These are phyloP conservation scores for Atrichornis clamosus DNA, from an alignment of 2,113 vertebrate species.

Conservation along the genomic window DNA sequence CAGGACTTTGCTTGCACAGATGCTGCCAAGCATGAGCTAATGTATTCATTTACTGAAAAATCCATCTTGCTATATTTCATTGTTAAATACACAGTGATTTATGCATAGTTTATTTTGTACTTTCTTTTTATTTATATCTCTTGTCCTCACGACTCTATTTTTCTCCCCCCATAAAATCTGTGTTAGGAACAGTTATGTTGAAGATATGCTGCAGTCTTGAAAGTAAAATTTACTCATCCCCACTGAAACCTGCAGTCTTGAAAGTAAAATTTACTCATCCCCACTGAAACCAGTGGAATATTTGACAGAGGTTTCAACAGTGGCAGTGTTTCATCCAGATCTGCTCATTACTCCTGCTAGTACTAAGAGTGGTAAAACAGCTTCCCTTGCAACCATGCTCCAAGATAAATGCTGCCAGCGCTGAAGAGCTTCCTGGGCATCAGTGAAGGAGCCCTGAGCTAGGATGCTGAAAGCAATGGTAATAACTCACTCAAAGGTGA, in stretches of 20 bases:
- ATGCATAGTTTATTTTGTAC: background rate
- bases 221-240: background rate
- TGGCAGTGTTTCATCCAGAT: background rate
- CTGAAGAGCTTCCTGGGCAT: background rate
- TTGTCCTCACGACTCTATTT: background rate
- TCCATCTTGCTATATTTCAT: background rate
- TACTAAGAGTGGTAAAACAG: background rate
- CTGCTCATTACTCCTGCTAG: background rate
- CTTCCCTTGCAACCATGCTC: background rate
- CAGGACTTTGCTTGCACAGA: conserved; percentile 21
- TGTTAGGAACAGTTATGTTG: background rate
- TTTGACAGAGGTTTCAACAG: background rate
- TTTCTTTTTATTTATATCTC: background rate
- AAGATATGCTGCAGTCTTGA: background rate
- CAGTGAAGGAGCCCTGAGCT: background rate
- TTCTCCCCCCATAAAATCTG: background rate
- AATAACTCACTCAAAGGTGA: background rate
- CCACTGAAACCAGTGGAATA: background rate
- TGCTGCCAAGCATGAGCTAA: background rate
- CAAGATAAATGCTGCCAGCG: background rate
- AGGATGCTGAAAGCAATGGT: background rate
- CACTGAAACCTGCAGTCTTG: background rate
- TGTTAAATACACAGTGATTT: background rate
- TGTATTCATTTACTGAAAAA: conserved; percentile 7
- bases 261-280: background rate